Evolutionary conservation across 2,888 invertebrate species (phyloP), one percentile per base, ranked within the genome.

Genomic region (Mythimna albipuncta): DNA sequence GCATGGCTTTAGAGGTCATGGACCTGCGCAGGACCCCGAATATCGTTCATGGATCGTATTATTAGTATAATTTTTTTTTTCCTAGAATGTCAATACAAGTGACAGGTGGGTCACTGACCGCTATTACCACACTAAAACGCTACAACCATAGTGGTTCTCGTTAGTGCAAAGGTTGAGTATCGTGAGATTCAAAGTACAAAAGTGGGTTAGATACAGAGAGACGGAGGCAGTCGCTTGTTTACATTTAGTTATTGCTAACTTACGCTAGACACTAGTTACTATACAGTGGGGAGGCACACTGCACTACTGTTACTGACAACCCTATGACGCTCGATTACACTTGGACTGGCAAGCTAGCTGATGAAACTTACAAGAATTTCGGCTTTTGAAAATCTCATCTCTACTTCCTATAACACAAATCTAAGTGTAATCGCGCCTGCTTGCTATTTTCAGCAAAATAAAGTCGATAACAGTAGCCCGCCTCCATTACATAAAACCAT

Each of bases 161-260:
- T 47, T n/a, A 26, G 58, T 35, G 58, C 50, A 47, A 35, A 13
- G 38, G 35, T 32, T 50, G 6, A 26, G 26, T 63, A 47, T 44
- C 44, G 75, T 73, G 80, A 81, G 80, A 81, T 81, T 81, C 80
- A 52, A 72, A 61, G 54, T 54, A 54, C 54, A 47, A 66, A 61
- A 21, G 21, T 61, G 58, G 9, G 13, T 16, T 44, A 35, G 41
- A 35, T 50, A 57, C 38, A 70, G 68, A 69, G 72, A 67, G 52
- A 32, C 21, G 19, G 59, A 54, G 81, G 67, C 72, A 67, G 76
- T 69, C 47, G 54, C 19, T 68, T 32, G 77, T 44, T 38, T 21
- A 65, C 16, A 54, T 44, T 57, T 47, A 52, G 50, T 64, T 55
- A 66, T 83, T 85, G 84, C 84, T 77, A 85, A 85, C 84, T 85